These are phyloP conservation scores for Anableps anableps DNA, from an alignment of 2,797 vertebrate genomes.

Conservation along the genomic window DNA sequence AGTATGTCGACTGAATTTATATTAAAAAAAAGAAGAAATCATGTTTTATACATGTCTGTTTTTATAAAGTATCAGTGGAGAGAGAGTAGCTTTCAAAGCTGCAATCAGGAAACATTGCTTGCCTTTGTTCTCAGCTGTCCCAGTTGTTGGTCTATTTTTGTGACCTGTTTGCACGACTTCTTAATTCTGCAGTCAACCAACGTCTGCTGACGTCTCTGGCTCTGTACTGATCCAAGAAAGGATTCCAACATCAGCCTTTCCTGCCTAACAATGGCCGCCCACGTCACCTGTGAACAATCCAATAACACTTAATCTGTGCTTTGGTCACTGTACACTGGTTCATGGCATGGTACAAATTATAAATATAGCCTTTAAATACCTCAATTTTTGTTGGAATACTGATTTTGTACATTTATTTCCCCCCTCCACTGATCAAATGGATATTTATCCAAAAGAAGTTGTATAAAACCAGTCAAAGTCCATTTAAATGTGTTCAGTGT, in stretches of 20 bases:
- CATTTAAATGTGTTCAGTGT: not conserved
- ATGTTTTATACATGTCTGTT: not conserved
- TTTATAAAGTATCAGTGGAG: not conserved
- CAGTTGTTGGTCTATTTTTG: not conserved
- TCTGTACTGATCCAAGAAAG: slow-evolving; percentile 29
- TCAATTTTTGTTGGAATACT: not conserved
- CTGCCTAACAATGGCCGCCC: slow-evolving; percentile 39
- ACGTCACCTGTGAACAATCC: slow-evolving; percentile 61
- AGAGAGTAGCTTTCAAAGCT: not conserved
- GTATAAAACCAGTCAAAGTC: not conserved
- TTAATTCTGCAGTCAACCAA: slow-evolving; percentile 25
- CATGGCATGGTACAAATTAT: not conserved
- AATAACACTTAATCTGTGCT: slow-evolving; percentile 63
- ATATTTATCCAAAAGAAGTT: not conserved
- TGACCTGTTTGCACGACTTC: slow-evolving; percentile 10
- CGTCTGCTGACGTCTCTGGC: slow-evolving; percentile 33
- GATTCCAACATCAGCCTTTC: slow-evolving; percentile 24
- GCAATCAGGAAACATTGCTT: not conserved
- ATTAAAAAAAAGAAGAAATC: not conserved
- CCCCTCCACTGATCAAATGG: not conserved
- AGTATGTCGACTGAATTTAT: not conserved
- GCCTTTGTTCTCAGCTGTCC: not conserved
- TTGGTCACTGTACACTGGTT: slow-evolving; percentile 31
- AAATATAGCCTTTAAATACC: not conserved
- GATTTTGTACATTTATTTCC: not conserved